Base-by-base conservation (phyloP, 2,113 vertebrate genomes). In the Myiozetetes cayanensis region DNA sequence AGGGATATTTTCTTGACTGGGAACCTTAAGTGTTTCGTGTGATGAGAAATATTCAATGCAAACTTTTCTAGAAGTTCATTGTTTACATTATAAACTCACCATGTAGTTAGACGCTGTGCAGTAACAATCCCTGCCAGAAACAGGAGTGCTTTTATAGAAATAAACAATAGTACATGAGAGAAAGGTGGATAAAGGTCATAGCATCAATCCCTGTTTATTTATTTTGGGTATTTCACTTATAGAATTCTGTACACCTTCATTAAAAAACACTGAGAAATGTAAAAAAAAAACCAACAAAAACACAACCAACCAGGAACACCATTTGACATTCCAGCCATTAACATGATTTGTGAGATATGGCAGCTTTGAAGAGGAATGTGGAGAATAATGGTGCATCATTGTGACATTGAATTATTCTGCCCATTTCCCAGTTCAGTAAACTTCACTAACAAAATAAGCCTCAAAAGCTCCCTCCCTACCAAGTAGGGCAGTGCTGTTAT, bases 301-400 rank as follows among this genome's bases (percentile, higher is more conserved):
- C 37, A 37, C 37, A 37, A 37, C 10, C 25, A 30, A 0, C 7
- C 4, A 68, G 19, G 25, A 61, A 19, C 24, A 61, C 1, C 2
- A 33, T 66, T 82, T 75, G 39, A 18, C 19, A 59, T 76, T 94
- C 37, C 46, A 66, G 8, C 25, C 27, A 39, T 35, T 73, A 70
- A 24, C 20, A 33, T 43, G 27, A 55, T 79, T 91, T 85, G 28
- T 83, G 46, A 82, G 30, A 56, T 79, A 30, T 0, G 37, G 24
- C 30, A 85, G 30, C 12, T 55, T 70, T 88, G 30, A 71, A 41
- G 55, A 91, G 13, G 8, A 4, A 46, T 49, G 65, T 71, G 27
- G 43, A 83, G 25, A 5, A 35, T 66, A 85, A 88, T 27, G 21
- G 8, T 35, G 39, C 33, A 53, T 41, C 17, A 27, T 33, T 71